Evolutionary conservation across 35 echinoderm and acorn worm species (phyloP), one percentile per base, ranked within the genome.

Genomic region (Ptychodera flava): DNA sequence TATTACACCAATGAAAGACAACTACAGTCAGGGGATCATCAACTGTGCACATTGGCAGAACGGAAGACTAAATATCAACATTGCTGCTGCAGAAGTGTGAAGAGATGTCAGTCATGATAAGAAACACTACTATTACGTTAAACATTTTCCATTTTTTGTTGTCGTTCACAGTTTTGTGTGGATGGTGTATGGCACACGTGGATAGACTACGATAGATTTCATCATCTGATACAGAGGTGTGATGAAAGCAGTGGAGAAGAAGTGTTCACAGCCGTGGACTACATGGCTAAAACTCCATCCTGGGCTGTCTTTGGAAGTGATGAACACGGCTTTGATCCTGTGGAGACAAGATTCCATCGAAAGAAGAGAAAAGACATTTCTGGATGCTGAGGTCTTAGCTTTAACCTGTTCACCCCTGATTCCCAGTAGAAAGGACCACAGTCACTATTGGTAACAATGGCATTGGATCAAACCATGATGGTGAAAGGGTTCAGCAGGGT

Each of bases 321-420:
- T n/a, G 95, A 97, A 87, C 90, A 93, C 45, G 95, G 95, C 31
- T 97, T 97, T 85, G 95, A 97, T 86, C 95, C 95, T 15, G 33
- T 34, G 30, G 95, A 97, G 88, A 97, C 95, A 16, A 84, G 95
- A 79, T 97, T 97, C 81, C 83, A 86, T 37, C 86, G 92, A 75
- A 97, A 97, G 88, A 97, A 97, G 28, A 93, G 93, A 45, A 34
- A 36, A 1, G 95, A 97, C 36, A 76, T 97, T 33, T 89, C 89
- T 88, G 95, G 95, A 78, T 97, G 95, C 34, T 97, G 77, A 92
- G 33, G 36, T 33, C 32, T 64, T 64, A 22, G 45, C 45, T 12
- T 64, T 64, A 64, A 6, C n/a, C n/a, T n/a, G n/a, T n/a, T n/a
- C n/a, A n/a, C n/a, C n/a, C n/a, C n/a, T n/a, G n/a, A n/a, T n/a